Evolutionary conservation across 1,140 invertebrate genomes (phyloP).

Genomic region (Daktulosphaira vitifoliae): DNA sequence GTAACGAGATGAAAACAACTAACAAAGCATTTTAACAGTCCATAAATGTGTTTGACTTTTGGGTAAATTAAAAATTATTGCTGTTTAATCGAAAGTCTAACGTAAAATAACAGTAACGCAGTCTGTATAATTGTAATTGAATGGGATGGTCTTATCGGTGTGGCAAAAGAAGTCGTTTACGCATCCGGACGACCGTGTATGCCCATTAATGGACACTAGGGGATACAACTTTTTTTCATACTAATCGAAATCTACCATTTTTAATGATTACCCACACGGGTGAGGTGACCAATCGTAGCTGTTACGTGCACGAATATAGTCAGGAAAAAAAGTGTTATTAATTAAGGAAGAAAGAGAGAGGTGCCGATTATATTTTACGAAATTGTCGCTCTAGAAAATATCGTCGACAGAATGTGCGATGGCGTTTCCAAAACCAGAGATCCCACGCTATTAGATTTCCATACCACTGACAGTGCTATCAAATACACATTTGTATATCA

Average conservation of each 20-base stretch:
- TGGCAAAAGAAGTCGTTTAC: conserved; percentile 35
- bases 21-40: no score
- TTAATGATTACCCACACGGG: conserved; percentile 1
- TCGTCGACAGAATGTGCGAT: not conserved
- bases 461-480: not conserved
- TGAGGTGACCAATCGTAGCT: no score
- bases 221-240: not conserved
- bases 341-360: not conserved
- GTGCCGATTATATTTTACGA: not conserved
- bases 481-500: no score
- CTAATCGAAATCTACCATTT: conserved; percentile 6
- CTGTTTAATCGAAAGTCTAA: no score
- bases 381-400: no score
- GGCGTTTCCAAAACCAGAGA: conserved; percentile 25
- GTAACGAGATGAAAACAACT: no score
- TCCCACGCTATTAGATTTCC: conserved; percentile 30
- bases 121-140: no score
- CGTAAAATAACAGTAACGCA: no score
- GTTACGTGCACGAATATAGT: no score
- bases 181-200: conserved; percentile 29
- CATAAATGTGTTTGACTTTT: no score
- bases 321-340: not conserved
- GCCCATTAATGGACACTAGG: conserved; percentile 16
- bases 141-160: conserved; percentile 31
- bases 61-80: no score